Evolutionary conservation across 2,888 invertebrate genomes (phyloP), one percentile per base, ranked within the genome.

Genomic region (Aphodius sticticus): DNA sequence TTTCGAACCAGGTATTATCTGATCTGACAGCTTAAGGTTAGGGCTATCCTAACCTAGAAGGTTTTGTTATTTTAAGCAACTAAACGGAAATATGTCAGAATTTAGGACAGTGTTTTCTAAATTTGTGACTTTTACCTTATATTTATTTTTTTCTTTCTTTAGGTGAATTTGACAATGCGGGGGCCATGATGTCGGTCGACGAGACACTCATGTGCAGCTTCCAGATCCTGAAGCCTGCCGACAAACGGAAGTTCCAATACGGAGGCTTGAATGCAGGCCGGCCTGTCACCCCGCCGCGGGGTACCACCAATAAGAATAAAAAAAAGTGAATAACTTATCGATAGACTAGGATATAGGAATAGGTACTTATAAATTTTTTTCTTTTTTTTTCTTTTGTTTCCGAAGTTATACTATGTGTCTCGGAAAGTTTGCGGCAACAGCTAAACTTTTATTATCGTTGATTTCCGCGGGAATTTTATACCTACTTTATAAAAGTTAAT

Each of bases 171-270:
- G 95, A 96, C 89, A 96, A 96, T 88, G 95, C 95, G 82, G 96
- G 96, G 86, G 97, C 97, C 84, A 96, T 99, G 95, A 99, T 99
- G 99, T 97, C 97, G 53, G 99, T 99, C 82, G 99, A 99, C 91
- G 99, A 99, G 90, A 98, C 98, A 84, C 93, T 99, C 85, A 99
- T 99, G 99, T 99, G 99, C 93, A 99, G 99, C 90, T 99, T 99
- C 93, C 94, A 96, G 91, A 97, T 97, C 88, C 91, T 97, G 88
- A 96, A 96, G 92, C 99, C 99, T 88, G 99, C 99, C 81, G 99
- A 99, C 92, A 99, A 99, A 91, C 96, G 99, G 92, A 98, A 99
- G 91, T 96, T 96, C 90, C 95, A 96, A 85, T 98, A 99, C 90
- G 96, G 96, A 88, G 94, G 94, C 84, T 93, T 97, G 89, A 97